A percentile compares a stretch with the other conserved stretches of the same genome.
Conservation (phyloP, 2,113 vertebrate species). For the Heterochromis multidens region DNA sequence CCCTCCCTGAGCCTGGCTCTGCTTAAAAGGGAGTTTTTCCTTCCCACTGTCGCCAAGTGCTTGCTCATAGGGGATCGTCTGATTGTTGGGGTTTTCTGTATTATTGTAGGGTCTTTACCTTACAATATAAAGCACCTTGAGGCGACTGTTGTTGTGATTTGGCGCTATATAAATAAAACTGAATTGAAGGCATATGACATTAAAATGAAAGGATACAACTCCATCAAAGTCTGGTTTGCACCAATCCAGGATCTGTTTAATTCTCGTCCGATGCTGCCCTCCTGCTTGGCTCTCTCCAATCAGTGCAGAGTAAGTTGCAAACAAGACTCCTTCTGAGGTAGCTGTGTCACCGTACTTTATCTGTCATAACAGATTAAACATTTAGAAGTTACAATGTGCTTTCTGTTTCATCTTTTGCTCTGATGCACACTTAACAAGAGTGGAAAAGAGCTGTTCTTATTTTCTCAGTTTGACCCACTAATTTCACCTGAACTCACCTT, state of each 20-base stretch:
- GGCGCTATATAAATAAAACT: no score
- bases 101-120: no score
- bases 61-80: no score
- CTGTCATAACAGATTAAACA: conserved; percentile 60
- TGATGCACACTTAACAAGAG: neutral
- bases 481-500: conserved; percentile 78
- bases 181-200: no score
- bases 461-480: neutral
- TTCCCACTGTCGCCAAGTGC: no score
- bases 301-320: conserved; percentile 95
- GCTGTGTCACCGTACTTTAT: conserved; percentile 98
- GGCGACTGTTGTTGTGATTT: no score
- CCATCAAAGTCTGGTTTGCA: conserved; percentile 92
- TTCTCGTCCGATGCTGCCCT: conserved; percentile 90
- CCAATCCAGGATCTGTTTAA: conserved; percentile 97
- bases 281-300: conserved; percentile 97
- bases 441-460: neutral
- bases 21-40: no score
- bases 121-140: no score
- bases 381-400: neutral
- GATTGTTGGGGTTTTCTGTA: no score
- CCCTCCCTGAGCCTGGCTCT: no score
- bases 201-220: conserved; percentile 87
- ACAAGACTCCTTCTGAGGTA: conserved; percentile 98
- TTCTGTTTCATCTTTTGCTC: neutral